phyloP scores from a whole-genome alignment of 2,113 vertebrate genomes.

The Synchiropus splendidus region DNA sequence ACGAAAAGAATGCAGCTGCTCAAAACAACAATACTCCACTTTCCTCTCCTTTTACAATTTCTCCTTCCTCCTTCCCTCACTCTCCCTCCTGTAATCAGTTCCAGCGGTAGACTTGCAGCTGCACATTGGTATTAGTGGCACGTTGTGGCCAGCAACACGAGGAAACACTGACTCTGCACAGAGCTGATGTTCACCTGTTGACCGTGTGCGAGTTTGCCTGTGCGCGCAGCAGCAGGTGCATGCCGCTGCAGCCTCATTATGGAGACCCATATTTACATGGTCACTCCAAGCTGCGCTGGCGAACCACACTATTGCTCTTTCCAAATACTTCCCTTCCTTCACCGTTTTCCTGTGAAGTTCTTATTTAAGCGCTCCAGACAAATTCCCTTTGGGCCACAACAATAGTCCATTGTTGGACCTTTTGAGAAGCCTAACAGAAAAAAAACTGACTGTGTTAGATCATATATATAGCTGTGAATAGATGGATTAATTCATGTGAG shows the following conservation, averaged over 20 bases:
- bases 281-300: no score
- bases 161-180: slow-evolving; percentile 13
- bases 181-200: slow-evolving; percentile 26
- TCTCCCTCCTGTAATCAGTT: slow-evolving; percentile 6
- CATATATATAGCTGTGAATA: no score
- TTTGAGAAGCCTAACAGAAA: no score
- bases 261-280: slow-evolving; percentile 49
- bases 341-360: no score
- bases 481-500: no score
- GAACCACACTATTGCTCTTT: no score
- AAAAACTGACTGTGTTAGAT: no score
- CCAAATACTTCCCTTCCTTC: no score
- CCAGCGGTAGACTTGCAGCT: slow-evolving; percentile 33
- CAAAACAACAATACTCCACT: slow-evolving; percentile 6
- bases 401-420: no score
- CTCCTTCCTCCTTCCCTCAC: no score
- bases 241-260: slow-evolving; percentile 42
- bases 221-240: slow-evolving; percentile 23
- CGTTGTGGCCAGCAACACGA: slow-evolving; percentile 22
- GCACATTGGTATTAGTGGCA: slow-evolving; percentile 43
- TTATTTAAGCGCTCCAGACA: slow-evolving; percentile 25
- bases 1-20: slow-evolving; percentile 29
- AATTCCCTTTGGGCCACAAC: neutral
- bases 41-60: slow-evolving; percentile 1
- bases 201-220: neutral